Conservation (phyloP, 2,113 vertebrate species). For the Cinclus mexicanus region DNA sequence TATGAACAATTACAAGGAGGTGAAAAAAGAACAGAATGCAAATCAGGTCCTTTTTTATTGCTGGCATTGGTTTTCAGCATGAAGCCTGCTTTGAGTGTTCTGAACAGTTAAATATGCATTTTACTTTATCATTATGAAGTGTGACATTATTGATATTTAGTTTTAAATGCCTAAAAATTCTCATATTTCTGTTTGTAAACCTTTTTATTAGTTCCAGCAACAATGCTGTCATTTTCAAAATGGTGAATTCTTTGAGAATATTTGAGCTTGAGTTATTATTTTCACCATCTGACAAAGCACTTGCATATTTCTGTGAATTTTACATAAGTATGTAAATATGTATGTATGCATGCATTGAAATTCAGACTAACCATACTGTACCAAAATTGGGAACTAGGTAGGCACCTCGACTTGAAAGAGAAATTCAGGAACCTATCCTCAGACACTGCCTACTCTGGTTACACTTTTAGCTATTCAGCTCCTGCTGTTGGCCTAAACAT, state of each 20-base stretch:
- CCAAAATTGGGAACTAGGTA: background rate
- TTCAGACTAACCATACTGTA: background rate
- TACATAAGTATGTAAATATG: background rate
- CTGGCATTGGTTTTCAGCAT: background rate
- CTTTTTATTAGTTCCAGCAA: background rate
- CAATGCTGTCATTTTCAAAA: background rate
- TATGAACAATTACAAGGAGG: background rate
- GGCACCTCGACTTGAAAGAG: background rate
- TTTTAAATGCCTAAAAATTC: background rate
- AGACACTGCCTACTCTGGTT: slow-evolving; percentile 29
- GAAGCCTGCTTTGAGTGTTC: background rate
- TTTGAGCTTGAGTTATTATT: background rate
- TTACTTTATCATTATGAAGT: background rate
- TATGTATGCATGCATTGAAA: background rate
- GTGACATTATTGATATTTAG: background rate
- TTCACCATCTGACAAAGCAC: background rate
- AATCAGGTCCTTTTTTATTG: background rate
- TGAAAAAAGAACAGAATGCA: background rate
- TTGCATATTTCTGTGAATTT: background rate
- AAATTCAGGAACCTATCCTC: slow-evolving; percentile 16
- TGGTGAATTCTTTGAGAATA: background rate
- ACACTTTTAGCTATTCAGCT: background rate
- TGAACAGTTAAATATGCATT: background rate
- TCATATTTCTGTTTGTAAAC: background rate
- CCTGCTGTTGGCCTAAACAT: background rate